phyloP scores from a whole-genome alignment of 2,113 vertebrate species.

The Toxotes chatareus region DNA sequence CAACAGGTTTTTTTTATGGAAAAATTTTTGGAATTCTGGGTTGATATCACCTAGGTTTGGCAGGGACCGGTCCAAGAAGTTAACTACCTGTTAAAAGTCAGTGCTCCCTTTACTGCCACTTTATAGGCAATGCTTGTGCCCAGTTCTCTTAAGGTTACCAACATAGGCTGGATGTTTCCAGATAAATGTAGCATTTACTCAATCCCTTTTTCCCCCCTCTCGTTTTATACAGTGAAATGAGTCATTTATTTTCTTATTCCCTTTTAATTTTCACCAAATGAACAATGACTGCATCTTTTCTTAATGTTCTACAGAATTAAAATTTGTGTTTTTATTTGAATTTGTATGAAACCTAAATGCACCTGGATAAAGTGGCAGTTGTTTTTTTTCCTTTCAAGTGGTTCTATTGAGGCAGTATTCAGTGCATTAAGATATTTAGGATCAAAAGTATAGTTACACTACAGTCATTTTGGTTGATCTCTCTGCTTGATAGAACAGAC shows the following conservation, averaged over 20 bases:
- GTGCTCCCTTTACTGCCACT: slow-evolving; percentile 26
- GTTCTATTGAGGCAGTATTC: slow-evolving; percentile 42
- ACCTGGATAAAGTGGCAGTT: slow-evolving; percentile 12
- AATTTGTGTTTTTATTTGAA: slow-evolving; percentile 40
- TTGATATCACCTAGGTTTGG: slow-evolving; percentile 14
- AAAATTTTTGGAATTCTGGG: slow-evolving; percentile 1
- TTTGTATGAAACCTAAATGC: slow-evolving; percentile 38
- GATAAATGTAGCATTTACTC: slow-evolving; percentile 59
- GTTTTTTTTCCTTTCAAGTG: slow-evolving; percentile 14
- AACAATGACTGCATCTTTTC: slow-evolving; percentile 38
- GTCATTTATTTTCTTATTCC: slow-evolving; percentile 70
- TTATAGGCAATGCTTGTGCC: slow-evolving; percentile 25
- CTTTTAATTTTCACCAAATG: slow-evolving; percentile 48
- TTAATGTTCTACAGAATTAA: slow-evolving; percentile 26
- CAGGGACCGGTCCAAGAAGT: neutral
- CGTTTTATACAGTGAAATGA: slow-evolving; percentile 37
- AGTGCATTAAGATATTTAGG: slow-evolving; percentile 22
- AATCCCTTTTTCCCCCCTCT: slow-evolving; percentile 3
- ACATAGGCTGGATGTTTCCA: neutral
- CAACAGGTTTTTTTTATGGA: slow-evolving; percentile 20
- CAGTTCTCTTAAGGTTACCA: neutral
- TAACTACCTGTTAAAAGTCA: neutral
- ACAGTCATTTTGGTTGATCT: neutral
- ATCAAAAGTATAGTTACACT: slow-evolving; percentile 13
- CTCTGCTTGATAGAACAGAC: neutral